phyloP scores from a whole-genome alignment of 2,113 vertebrate genomes.

The Albula glossodonta region DNA sequence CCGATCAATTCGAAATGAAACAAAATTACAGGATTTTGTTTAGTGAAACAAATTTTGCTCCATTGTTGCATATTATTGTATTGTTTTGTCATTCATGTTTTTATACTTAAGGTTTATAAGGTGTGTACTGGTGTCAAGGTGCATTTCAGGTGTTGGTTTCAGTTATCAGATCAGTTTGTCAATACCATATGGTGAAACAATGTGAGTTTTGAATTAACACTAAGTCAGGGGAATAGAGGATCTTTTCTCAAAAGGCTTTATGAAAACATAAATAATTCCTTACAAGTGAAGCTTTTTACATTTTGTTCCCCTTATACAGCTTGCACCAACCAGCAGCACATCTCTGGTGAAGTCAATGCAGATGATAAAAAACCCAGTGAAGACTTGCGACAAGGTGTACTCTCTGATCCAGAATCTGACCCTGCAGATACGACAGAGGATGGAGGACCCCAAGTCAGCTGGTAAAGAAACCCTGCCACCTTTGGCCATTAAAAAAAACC shows the following conservation, averaged over 20 bases:
- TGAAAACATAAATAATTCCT: neutral
- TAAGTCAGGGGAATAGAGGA: neutral
- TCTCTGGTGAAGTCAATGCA: conserved; percentile 89
- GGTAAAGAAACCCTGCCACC: conserved; percentile 61
- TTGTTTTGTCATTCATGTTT: no score
- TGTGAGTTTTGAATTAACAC: neutral
- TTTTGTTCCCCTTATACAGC: conserved; percentile 58
- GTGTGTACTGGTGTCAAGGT: no score
- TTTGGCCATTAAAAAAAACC: neutral
- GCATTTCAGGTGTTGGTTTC: neutral
- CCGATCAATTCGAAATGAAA: no score
- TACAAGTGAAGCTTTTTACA: no score
- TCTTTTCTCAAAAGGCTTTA: neutral
- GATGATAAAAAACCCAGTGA: conserved; percentile 85
- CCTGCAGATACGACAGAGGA: conserved; percentile 82
- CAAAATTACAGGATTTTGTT: no score
- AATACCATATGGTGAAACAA: no score
- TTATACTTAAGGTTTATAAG: no score
- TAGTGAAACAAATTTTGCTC: no score
- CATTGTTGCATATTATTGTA: no score
- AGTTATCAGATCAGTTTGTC: no score
- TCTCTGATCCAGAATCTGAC: conserved; percentile 85
- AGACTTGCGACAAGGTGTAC: conserved; percentile 87
- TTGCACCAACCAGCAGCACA: conserved; percentile 81
- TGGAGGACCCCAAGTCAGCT: conserved; percentile 85